A percentile compares a stretch with the other conserved stretches of the same genome.
phyloP scores from a whole-genome alignment of 1,140 invertebrate genomes.

The Ditylenchus dipsaci region DNA sequence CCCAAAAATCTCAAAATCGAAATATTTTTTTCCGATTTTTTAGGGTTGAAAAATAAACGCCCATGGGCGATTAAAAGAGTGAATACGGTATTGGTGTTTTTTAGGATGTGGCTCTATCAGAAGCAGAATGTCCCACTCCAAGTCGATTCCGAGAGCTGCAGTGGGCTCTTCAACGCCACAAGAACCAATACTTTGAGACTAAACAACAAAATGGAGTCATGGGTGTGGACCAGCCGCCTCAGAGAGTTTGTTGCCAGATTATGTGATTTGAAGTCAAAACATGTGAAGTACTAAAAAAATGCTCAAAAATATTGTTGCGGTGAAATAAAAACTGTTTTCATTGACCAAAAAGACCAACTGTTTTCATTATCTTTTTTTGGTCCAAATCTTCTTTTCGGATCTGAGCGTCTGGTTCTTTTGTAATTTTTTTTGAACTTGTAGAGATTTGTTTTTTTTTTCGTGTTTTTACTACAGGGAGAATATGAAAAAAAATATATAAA shows the following conservation, averaged over 20 bases:
- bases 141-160: conserved; percentile 30
- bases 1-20: too few species aligned
- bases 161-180: conserved; percentile 33
- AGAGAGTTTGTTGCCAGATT: conserved; percentile 22
- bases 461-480: too few species aligned
- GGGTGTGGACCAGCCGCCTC: conserved; percentile 4
- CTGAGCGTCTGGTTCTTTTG: too few species aligned
- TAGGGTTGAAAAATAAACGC: too few species aligned
- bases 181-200: conserved; percentile 18
- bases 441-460: too few species aligned
- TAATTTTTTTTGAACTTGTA: too few species aligned
- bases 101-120: conserved; percentile 23
- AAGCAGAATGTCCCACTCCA: conserved; percentile 26
- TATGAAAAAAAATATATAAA: too few species aligned
- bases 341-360: too few species aligned
- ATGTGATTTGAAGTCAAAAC: conserved; percentile 17
- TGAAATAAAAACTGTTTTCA: neutral
- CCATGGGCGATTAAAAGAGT: too few species aligned
- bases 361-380: too few species aligned
- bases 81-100: neutral
- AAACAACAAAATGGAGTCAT: neutral
- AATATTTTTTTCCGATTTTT: too few species aligned
- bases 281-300: neutral
- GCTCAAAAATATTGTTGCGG: neutral
- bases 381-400: too few species aligned